A percentile compares a stretch with the other conserved stretches of the same genome.
These are phyloP conservation scores for Epizoanthus illoricatus DNA, from an alignment of 92 coral and sea anemone species.

Conservation along the genomic window DNA sequence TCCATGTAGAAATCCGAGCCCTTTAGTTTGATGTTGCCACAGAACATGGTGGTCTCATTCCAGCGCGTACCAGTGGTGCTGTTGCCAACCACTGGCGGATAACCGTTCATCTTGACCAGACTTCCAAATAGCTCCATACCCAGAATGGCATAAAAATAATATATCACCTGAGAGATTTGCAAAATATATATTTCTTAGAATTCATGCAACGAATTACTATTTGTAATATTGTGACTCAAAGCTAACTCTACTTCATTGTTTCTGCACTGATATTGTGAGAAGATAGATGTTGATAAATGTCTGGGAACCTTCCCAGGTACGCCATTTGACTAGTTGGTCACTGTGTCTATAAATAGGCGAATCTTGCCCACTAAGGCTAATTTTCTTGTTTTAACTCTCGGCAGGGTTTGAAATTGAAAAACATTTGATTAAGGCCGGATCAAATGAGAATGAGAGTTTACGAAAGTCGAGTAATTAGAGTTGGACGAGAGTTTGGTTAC, in stretches of 20 bases:
- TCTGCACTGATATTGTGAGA: background rate
- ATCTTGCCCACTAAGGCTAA: no score
- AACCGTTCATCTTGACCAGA: constrained; percentile 59
- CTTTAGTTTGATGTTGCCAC: constrained; percentile 83
- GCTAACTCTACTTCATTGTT: background rate
- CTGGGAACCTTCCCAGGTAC: no score
- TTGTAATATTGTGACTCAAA: background rate
- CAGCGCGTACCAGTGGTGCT: constrained; percentile 35
- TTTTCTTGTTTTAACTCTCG: no score
- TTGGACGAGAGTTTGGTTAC: no score
- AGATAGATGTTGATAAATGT: background rate
- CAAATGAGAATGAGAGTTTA: no score
- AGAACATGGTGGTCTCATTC: constrained; percentile 56
- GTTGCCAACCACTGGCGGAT: constrained; percentile 57
- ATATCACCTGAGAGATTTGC: constrained; percentile 58
- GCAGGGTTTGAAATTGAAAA: no score
- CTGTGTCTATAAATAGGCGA: no score
- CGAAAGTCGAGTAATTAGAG: no score
- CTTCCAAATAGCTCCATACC: constrained; percentile 91
- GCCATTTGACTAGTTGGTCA: no score
- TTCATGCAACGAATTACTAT: background rate
- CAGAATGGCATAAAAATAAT: constrained; percentile 81
- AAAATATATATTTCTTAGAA: background rate
- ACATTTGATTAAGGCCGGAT: no score
- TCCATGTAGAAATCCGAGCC: constrained; percentile 82